Conservation (phyloP, 2,113 vertebrate genomes). For the Glareola pratincola region DNA sequence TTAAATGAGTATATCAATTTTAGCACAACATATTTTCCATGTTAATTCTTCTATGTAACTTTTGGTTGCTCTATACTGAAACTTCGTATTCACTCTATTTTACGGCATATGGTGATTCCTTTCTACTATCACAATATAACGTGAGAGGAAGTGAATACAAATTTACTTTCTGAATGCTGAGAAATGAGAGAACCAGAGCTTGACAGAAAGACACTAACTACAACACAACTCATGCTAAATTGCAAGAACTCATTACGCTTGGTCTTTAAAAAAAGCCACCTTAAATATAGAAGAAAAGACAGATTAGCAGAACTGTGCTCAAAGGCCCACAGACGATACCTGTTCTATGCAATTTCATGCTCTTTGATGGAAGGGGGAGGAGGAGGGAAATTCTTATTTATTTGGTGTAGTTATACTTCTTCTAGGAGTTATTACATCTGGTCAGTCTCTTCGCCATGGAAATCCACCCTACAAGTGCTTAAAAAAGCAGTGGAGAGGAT, state of each 20-base stretch:
- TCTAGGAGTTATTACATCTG: background rate
- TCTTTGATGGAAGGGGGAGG: background rate
- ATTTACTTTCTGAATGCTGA: background rate
- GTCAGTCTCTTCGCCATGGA: background rate
- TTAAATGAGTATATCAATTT: background rate
- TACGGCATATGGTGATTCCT: background rate
- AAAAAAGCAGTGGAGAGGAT: background rate
- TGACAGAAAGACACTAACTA: background rate
- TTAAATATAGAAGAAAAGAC: background rate
- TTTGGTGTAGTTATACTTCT: background rate
- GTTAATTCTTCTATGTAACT: background rate
- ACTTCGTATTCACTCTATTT: background rate
- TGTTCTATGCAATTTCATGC: background rate
- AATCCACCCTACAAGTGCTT: background rate
- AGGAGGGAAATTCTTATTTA: background rate
- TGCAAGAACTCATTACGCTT: background rate
- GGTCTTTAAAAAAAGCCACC: background rate
- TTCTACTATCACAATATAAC: background rate
- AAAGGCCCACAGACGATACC: background rate
- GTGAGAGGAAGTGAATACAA: background rate
- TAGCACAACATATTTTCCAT: background rate
- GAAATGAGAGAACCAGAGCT: background rate
- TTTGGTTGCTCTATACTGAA: background rate
- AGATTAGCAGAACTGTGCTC: background rate
- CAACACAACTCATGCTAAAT: background rate